Evolutionary conservation across 2,113 vertebrate genomes (phyloP).

Genomic region (Cisticola juncidis): DNA sequence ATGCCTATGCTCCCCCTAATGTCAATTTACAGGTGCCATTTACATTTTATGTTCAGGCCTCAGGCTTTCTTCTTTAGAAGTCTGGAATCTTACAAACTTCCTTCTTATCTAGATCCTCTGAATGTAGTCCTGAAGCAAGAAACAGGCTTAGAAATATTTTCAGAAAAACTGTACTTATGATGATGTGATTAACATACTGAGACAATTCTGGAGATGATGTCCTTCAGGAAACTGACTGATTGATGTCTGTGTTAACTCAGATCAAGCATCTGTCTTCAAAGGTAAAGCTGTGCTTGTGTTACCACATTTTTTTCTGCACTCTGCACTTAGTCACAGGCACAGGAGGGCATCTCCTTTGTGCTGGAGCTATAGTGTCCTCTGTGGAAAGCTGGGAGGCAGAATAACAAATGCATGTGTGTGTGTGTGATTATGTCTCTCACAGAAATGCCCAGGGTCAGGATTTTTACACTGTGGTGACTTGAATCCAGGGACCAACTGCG

Average conservation of each 20-base stretch:
- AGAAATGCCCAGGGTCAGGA: not conserved
- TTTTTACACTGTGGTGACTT: not conserved
- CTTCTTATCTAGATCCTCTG: not conserved
- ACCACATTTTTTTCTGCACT: not conserved
- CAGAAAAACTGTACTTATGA: not conserved
- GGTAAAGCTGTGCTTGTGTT: not conserved
- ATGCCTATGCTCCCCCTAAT: not conserved
- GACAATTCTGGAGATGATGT: not conserved
- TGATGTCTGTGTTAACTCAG: not conserved
- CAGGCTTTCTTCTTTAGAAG: not conserved
- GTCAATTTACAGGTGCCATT: not conserved
- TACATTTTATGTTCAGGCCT: not conserved
- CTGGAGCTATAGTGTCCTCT: not conserved
- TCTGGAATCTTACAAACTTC: not conserved
- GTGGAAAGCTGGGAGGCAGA: not conserved
- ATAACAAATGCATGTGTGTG: not conserved
- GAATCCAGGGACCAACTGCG: not conserved
- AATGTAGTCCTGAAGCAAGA: not conserved
- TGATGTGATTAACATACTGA: not conserved
- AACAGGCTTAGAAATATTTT: not conserved
- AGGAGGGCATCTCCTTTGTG: not conserved
- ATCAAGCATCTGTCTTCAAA: not conserved
- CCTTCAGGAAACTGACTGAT: not conserved
- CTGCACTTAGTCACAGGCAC: rapidly evolving
- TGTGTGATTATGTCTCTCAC: not conserved